phyloP scores from a whole-genome alignment of 1,140 invertebrate genomes.

The Penaeus japonicus region DNA sequence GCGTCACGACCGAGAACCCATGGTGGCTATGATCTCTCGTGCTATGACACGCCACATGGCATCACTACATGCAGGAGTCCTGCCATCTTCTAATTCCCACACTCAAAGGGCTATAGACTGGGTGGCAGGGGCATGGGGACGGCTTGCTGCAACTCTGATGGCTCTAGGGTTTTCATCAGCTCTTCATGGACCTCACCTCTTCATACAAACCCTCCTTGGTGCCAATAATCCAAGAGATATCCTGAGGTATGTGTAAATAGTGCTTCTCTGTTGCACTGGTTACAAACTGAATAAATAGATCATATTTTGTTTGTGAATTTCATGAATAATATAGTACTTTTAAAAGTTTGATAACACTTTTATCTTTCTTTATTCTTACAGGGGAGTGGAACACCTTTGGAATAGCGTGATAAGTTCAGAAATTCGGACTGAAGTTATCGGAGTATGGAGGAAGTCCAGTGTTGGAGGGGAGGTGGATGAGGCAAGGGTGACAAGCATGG shows the following conservation, averaged over 20 bases:
- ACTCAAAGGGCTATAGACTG: conserved; percentile 25
- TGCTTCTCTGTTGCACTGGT: background rate
- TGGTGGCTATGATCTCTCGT: conserved; percentile 25
- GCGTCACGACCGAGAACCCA: conserved; percentile 41
- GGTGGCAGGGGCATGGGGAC: conserved; percentile 38
- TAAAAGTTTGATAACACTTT: background rate
- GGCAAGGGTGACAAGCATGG: conserved; percentile 46
- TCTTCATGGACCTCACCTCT: conserved; percentile 45
- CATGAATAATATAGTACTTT: background rate
- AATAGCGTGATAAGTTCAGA: conserved; percentile 27
- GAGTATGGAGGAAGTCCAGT: conserved; percentile 47
- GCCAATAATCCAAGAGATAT: conserved; percentile 37
- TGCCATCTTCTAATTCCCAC: conserved; percentile 33
- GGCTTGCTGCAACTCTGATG: conserved; percentile 48
- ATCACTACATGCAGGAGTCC: conserved; percentile 34
- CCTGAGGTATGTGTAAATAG: conserved; percentile 25
- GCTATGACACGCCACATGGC: conserved; percentile 25
- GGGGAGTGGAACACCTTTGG: conserved; percentile 38
- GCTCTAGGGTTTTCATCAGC: conserved; percentile 45
- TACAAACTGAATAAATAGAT: too few relatives aligned
- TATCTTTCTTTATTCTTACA: conserved; percentile 17
- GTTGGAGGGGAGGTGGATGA: conserved; percentile 44
- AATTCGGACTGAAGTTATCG: conserved; percentile 41
- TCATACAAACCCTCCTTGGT: conserved; percentile 10
- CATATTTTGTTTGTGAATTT: too few relatives aligned